Evolutionary conservation across 2,888 invertebrate genomes (phyloP), one percentile per base, ranked within the genome.

Genomic region (Polydrusus cervinus): DNA sequence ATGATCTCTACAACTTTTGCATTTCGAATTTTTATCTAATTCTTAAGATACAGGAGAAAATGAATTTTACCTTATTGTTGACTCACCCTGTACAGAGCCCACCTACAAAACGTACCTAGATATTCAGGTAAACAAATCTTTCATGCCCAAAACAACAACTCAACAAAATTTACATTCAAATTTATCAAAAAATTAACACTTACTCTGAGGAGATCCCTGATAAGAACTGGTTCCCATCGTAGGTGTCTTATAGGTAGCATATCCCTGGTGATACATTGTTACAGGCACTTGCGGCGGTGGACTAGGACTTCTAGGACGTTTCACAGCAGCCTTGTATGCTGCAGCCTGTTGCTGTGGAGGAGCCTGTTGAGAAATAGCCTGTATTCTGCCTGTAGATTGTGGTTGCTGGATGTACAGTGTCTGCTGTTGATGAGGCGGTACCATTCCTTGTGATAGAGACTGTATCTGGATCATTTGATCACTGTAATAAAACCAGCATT

Each of bases 271-370:
- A 83, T 90, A 90, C 30, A 89, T 76, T 11, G 87, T 85, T 7
- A 85, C 86, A 3, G 89, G 88, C 13, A 89, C 88, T 40, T 87
- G 81, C 1, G 89, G 89, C 9, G 89, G 90, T 25, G 90, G 91
- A 60, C 90, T 90, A 13, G 94, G 93, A 88, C 93, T 90, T 84
- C 93, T 87, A 9, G 89, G 89, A 86, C 93, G 86, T 89, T 94
- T 87, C 84, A 91, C 72, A 80, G 90, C 80, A 30, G 80, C 78
- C 71, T 93, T 79, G 85, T 90, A 76, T 14, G 82, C 81, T 51
- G 70, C 61, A 11, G 73, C 51, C 0, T 70, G 82, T 81, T 70
- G 71, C 49, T 77, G 80, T 30, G 77, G 77, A 30, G 74, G 79
- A 51, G 76, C 79, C 55, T 81, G 84, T 64, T 80, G 82, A 0